Evolutionary conservation across 2,888 invertebrate species (phyloP).

Genomic region (Chrysotoxum bicinctum): DNA sequence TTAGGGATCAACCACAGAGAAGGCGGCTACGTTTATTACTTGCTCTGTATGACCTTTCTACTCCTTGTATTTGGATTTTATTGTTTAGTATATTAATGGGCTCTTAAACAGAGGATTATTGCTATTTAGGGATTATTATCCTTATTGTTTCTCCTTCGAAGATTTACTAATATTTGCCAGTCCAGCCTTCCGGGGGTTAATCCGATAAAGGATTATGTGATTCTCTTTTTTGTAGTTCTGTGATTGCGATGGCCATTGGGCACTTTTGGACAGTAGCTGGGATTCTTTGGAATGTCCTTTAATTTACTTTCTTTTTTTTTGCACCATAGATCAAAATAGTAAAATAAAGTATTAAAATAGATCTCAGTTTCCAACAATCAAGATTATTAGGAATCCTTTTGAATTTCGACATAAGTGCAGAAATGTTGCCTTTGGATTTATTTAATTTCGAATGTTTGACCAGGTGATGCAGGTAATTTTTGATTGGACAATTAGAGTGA

Average conservation of each 20-base stretch:
- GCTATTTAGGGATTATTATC: slow-evolving; percentile 71
- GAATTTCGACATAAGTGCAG: background rate
- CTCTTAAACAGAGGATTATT: slow-evolving; percentile 66
- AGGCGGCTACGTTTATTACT: slow-evolving; percentile 20
- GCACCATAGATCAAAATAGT: background rate
- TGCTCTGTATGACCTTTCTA: slow-evolving; percentile 11
- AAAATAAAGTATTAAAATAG: slow-evolving; percentile 24
- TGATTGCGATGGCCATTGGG: slow-evolving; percentile 46
- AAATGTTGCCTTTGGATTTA: background rate
- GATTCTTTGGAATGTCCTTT: slow-evolving; percentile 23
- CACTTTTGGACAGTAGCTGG: slow-evolving; percentile 11
- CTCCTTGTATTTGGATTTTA: slow-evolving; percentile 13
- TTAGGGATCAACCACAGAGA: slow-evolving; percentile 45
- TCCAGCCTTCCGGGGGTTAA: slow-evolving; percentile 62
- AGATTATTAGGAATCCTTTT: slow-evolving; percentile 23
- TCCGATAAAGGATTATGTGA: slow-evolving; percentile 69
- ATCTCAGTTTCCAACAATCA: slow-evolving; percentile 6
- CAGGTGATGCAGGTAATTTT: background rate
- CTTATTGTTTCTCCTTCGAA: slow-evolving; percentile 59
- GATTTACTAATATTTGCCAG: slow-evolving; percentile 71
- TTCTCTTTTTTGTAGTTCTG: slow-evolving; percentile 16
- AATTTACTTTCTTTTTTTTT: background rate
- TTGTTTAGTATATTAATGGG: slow-evolving; percentile 65
- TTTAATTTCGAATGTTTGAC: background rate
- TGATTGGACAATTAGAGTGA: no score